A percentile compares a stretch with the other conserved stretches of the same genome.
Evolutionary conservation across 2,113 vertebrate species (phyloP).

Genomic region (Pangasianodon hypophthalmus): DNA sequence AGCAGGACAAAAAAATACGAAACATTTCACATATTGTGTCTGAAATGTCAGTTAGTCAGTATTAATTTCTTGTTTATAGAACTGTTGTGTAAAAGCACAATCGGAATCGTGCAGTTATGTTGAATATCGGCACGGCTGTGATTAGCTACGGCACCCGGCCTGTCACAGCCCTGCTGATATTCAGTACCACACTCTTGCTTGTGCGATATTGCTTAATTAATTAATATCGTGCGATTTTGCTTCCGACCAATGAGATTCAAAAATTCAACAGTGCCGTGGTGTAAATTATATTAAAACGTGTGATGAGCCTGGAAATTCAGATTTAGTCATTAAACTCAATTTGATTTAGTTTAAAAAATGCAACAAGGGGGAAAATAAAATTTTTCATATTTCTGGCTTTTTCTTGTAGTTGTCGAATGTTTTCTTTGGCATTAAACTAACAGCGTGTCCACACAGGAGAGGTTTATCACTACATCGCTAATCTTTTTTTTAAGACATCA

Average conservation of each 20-base stretch:
- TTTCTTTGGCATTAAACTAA: not conserved
- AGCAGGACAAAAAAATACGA: no score
- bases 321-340: not conserved
- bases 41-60: not conserved
- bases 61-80: not conserved
- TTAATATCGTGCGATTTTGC: not conserved
- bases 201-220: not conserved
- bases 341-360: not conserved
- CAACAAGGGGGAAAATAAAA: not conserved
- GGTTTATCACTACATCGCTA: not conserved
- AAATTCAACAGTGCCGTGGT: not conserved
- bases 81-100: not conserved
- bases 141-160: not conserved
- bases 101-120: not conserved
- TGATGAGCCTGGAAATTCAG: not conserved
- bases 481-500: not conserved
- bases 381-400: not conserved
- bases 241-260: not conserved
- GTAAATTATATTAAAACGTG: not conserved
- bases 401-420: not conserved
- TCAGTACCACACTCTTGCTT: not conserved
- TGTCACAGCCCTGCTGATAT: not conserved
- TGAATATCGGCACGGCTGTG: not conserved
- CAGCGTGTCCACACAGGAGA: not conserved
- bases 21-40: not conserved